Evolutionary conservation across 2,888 invertebrate genomes (phyloP).

Genomic region (Epinotia ramella): DNA sequence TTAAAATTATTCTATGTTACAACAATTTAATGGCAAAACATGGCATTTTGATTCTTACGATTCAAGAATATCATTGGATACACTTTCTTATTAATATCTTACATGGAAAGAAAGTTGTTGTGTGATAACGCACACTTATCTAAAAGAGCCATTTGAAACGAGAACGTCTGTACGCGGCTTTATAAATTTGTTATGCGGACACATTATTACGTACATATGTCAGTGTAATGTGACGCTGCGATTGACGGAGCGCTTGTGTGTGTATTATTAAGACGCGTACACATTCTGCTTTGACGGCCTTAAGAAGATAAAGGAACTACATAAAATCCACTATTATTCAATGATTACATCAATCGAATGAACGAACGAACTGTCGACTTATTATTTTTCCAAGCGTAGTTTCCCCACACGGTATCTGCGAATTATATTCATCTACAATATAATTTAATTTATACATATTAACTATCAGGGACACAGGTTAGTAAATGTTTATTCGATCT

Average conservation of each 20-base stretch:
- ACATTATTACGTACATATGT: constrained; percentile 1
- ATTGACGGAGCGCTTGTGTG: constrained; percentile 10
- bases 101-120: constrained; percentile 37
- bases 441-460: constrained; percentile 34
- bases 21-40: constrained; percentile 41
- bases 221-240: neutral
- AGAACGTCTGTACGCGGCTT: constrained; percentile 28
- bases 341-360: constrained; percentile 72
- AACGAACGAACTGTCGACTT: constrained; percentile 68
- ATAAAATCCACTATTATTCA: constrained; percentile 68
- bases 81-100: constrained; percentile 37
- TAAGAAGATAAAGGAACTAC: constrained; percentile 76
- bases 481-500: neutral
- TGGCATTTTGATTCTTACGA: constrained; percentile 37
- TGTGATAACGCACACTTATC: constrained; percentile 34
- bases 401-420: constrained; percentile 82
- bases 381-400: constrained; percentile 83
- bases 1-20: constrained; percentile 32
- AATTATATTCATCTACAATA: constrained; percentile 58
- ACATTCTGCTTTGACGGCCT: constrained; percentile 65
- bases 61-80: constrained; percentile 36
- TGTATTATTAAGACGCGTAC: constrained; percentile 49
- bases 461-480: constrained; percentile 26
- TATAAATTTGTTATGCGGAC: neutral
- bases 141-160: constrained; percentile 24